These are phyloP conservation scores for Lepidurus packardi DNA, from an alignment of 1,140 invertebrate genomes.

Conservation along the genomic window DNA sequence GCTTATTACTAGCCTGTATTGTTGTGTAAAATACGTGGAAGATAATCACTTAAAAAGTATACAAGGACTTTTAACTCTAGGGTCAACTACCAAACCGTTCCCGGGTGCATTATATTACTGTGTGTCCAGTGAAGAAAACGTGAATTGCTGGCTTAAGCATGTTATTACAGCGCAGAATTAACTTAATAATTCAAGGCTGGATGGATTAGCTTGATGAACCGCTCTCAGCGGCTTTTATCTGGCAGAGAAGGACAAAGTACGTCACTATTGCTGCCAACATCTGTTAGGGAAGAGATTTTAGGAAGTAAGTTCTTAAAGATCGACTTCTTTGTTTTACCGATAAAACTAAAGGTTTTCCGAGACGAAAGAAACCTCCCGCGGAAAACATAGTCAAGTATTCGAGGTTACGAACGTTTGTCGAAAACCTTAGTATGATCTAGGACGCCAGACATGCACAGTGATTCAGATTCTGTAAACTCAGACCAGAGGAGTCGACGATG, in stretches of 20 bases:
- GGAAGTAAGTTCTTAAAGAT: background rate
- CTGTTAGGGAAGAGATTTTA: background rate
- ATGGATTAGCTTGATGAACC: background rate
- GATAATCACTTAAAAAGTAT: no score
- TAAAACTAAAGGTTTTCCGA: background rate
- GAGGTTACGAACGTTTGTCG: background rate
- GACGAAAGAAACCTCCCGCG: background rate
- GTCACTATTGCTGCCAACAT: no score
- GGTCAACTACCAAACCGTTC: no score
- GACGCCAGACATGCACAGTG: no score
- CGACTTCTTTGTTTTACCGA: background rate
- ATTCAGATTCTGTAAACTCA: background rate
- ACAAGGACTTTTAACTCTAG: no score
- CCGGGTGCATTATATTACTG: no score
- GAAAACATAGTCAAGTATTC: background rate
- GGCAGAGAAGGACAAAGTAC: no score
- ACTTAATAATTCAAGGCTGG: background rate
- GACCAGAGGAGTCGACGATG: background rate
- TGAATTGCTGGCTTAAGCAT: slow-evolving; percentile 10
- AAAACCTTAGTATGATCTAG: background rate
- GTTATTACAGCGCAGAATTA: slow-evolving; percentile 31
- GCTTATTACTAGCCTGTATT: no score
- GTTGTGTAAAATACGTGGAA: no score
- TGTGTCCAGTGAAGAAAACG: background rate
- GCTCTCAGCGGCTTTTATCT: no score